Conservation (phyloP, 1,140 invertebrate species). For the Penaeus chinensis region DNA sequence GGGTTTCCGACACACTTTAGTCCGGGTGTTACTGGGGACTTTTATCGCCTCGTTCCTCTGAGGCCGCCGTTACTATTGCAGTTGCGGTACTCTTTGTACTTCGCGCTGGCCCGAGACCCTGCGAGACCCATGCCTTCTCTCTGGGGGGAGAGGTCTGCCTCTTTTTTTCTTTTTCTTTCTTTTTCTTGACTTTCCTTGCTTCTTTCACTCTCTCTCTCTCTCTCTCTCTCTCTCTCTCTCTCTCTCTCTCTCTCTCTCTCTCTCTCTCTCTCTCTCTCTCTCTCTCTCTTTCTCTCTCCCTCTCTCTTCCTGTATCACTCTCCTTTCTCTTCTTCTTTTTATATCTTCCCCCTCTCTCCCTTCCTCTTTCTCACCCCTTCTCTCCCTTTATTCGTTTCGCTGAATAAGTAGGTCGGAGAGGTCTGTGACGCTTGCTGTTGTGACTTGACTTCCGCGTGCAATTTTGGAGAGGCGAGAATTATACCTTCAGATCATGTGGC, state of each 20-base stretch:
- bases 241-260: neutral
- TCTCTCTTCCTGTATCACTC: constrained; percentile 6
- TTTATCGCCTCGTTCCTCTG: no score
- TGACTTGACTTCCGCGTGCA: no score
- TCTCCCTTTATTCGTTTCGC: neutral
- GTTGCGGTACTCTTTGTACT: no score
- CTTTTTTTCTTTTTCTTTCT: neutral
- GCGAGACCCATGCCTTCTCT: neutral
- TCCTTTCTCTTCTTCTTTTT: neutral
- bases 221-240: neutral
- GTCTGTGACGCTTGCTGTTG: no score
- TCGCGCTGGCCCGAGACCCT: no score
- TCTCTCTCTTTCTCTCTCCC: neutral
- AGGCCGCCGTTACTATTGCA: no score
- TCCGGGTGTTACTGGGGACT: no score
- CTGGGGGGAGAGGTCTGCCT: neutral
- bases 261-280: constrained; percentile 19
- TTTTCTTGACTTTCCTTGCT: neutral
- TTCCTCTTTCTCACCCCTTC: neutral
- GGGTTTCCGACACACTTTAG: no score
- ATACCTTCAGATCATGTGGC: no score
- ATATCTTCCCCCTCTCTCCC: neutral
- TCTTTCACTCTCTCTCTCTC: neutral
- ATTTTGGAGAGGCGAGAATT: no score
- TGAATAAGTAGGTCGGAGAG: neutral